Conservation (phyloP, 1,140 invertebrate genomes). For the Leucophenga varia region DNA sequence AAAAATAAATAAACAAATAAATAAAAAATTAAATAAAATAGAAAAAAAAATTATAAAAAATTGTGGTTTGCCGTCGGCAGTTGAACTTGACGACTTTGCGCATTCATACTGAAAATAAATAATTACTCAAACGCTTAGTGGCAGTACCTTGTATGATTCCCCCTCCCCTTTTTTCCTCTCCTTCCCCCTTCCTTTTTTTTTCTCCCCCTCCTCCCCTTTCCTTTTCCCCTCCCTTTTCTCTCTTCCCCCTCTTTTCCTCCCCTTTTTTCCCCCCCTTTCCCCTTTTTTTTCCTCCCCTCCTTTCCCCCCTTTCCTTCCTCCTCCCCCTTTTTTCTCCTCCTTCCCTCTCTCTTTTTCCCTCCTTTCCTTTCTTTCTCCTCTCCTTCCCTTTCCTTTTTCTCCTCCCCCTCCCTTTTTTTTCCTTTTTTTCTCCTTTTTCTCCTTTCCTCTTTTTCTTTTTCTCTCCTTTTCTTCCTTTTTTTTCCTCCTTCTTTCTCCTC, state of each 20-base stretch:
- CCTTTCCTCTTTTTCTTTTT: background rate
- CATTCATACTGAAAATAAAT: too few relatives aligned
- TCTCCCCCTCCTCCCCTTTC: background rate
- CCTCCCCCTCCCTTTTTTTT: background rate
- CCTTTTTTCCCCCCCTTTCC: background rate
- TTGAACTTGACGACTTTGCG: too few relatives aligned
- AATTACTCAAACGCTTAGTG: too few relatives aligned
- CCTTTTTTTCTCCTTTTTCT: background rate
- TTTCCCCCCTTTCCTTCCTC: background rate
- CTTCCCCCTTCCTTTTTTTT: too few relatives aligned
- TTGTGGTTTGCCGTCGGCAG: too few relatives aligned
- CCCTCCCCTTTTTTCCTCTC: too few relatives aligned
- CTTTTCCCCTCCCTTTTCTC: background rate
- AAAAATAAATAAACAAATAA: too few relatives aligned
- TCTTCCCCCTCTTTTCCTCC: background rate
- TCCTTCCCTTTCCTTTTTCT: background rate
- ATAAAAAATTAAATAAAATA: too few relatives aligned
- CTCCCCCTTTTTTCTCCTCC: background rate
- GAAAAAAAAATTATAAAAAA: too few relatives aligned
- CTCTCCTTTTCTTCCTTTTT: background rate
- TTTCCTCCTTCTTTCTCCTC: background rate
- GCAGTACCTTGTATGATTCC: too few relatives aligned
- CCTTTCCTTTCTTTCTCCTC: background rate
- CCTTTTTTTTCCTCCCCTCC: background rate
- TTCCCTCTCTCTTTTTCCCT: background rate